Evolutionary conservation across 2,888 invertebrate species (phyloP).

Genomic region (Clusia tigrina): DNA sequence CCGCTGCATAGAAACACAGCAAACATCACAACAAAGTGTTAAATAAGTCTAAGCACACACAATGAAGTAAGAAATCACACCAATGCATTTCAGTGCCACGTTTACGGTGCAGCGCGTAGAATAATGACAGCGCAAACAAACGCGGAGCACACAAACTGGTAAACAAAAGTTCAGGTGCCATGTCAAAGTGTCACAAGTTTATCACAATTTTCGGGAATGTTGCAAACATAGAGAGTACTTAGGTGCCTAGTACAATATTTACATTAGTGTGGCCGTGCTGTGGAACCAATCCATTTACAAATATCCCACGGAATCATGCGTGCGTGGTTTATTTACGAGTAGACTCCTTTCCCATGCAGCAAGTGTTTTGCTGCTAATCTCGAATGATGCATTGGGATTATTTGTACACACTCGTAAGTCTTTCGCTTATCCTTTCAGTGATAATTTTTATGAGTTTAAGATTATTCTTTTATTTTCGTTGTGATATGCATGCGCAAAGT

Average conservation of each 20-base stretch:
- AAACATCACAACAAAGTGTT: neutral
- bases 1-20: neutral
- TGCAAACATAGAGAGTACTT: too few species aligned
- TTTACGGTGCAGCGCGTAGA: too few species aligned
- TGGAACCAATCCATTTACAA: neutral
- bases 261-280: neutral
- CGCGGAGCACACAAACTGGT: neutral
- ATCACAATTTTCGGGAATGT: too few species aligned
- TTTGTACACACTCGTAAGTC: neutral
- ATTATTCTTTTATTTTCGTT: neutral
- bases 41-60: too few species aligned
- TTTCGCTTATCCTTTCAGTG: neutral
- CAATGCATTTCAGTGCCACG: too few species aligned
- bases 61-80: too few species aligned
- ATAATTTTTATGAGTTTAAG: neutral
- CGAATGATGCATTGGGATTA: neutral
- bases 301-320: too few species aligned
- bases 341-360: neutral
- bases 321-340: too few species aligned
- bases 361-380: neutral
- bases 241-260: neutral
- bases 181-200: slow-evolving; percentile 5
- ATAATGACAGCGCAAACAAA: slow-evolving; percentile 5
- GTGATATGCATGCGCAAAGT: neutral
- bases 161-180: slow-evolving; percentile 10